phyloP scores from a whole-genome alignment of 2,888 invertebrate species.

The Drosophila basisetae region DNA sequence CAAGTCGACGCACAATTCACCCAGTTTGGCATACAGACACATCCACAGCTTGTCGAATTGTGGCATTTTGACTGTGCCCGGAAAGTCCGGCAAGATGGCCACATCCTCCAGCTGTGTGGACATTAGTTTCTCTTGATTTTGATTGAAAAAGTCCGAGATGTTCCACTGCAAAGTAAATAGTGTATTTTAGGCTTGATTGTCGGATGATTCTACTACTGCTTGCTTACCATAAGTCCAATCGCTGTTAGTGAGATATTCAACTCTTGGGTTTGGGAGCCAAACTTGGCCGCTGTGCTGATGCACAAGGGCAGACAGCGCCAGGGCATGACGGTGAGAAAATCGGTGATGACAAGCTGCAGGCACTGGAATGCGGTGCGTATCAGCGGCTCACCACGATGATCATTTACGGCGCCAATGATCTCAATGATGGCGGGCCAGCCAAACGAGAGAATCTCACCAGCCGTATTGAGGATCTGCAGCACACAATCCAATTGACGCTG shows the following conservation, averaged over 20 bases:
- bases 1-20: constrained; percentile 95
- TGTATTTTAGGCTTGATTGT: constrained; percentile 85
- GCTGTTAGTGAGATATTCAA: constrained; percentile 98
- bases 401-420: constrained; percentile 97
- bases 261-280: constrained; percentile 98
- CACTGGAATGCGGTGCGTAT: constrained; percentile 98
- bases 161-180: constrained; percentile 92
- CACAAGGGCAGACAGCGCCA: constrained; percentile 95
- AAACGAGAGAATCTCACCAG: constrained; percentile 95
- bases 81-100: constrained; percentile 93
- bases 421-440: constrained; percentile 98
- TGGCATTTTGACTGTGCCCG: constrained; percentile 93
- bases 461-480: constrained; percentile 95
- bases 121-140: constrained; percentile 94
- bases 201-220: neutral
- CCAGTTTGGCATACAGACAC: constrained; percentile 95
- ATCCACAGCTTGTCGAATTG: constrained; percentile 98
- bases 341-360: constrained; percentile 96
- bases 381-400: constrained; percentile 96
- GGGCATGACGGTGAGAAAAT: constrained; percentile 96
- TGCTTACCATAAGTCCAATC: constrained; percentile 95
- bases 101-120: constrained; percentile 90
- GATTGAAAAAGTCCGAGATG: constrained; percentile 98
- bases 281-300: constrained; percentile 96
- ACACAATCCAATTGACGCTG: constrained; percentile 98